Conservation (phyloP, 2,888 invertebrate genomes). For the Agapostemon virescens region DNA sequence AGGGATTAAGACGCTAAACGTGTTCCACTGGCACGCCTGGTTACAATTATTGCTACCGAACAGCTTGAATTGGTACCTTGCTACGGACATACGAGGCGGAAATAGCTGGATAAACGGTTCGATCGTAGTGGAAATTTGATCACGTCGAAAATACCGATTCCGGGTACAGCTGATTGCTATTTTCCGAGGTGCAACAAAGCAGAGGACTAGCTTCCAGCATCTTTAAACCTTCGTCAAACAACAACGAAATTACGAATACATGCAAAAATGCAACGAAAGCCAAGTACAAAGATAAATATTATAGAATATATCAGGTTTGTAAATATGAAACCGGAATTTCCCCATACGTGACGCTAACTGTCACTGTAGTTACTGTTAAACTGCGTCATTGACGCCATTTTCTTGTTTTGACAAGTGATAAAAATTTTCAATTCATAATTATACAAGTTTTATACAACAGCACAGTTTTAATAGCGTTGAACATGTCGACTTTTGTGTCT, state of each 20-base stretch:
- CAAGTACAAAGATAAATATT: too few relatives aligned
- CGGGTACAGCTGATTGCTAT: background rate
- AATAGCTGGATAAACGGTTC: background rate
- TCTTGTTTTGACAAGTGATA: too few relatives aligned
- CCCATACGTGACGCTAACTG: too few relatives aligned
- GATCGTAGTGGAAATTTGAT: background rate
- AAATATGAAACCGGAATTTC: too few relatives aligned
- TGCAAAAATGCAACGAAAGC: background rate
- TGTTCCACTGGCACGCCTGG: background rate
- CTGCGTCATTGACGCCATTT: too few relatives aligned
- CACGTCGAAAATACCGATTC: background rate
- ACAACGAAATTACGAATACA: background rate
- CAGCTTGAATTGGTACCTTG: background rate
- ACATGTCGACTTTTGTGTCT: too few relatives aligned
- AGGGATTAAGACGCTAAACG: conserved; percentile 29
- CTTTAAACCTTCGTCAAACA: background rate
- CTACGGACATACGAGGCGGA: background rate
- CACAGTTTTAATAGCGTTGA: too few relatives aligned
- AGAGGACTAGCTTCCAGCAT: background rate
- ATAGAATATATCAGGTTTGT: too few relatives aligned
- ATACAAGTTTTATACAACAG: too few relatives aligned
- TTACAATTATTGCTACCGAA: conserved; percentile 13
- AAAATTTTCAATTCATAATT: too few relatives aligned
- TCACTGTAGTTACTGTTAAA: too few relatives aligned
- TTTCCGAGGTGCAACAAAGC: too few relatives aligned